Evolutionary conservation across 2,797 vertebrate species (phyloP).

Genomic region (Ammospiza maritima): DNA sequence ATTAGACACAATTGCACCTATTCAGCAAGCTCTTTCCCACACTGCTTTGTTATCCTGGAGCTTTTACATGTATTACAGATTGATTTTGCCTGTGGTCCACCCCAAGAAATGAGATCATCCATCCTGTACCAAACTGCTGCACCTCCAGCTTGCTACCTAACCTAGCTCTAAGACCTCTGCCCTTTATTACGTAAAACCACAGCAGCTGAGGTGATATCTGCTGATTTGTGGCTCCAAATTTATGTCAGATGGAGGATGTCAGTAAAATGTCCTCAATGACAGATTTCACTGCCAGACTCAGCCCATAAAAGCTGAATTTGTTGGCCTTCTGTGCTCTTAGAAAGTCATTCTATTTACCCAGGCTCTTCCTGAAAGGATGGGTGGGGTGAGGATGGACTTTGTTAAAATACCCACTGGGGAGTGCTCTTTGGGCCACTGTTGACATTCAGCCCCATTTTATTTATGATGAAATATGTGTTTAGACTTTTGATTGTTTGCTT

Average conservation of each 20-base stretch:
- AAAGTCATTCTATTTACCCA: constrained; percentile 22
- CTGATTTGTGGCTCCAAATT: neutral
- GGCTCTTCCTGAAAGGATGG: constrained; percentile 48
- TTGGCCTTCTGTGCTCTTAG: neutral
- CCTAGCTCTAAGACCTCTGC: neutral
- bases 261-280: neutral
- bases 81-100: neutral
- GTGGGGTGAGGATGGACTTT: neutral
- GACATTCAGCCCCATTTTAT: neutral
- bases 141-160: neutral
- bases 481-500: neutral
- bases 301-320: neutral
- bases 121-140: neutral
- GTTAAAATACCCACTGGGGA: neutral
- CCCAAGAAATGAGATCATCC: neutral
- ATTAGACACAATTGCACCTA: neutral
- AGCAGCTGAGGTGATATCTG: neutral
- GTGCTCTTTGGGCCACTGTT: neutral
- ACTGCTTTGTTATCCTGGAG: neutral
- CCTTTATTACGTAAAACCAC: neutral
- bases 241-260: neutral
- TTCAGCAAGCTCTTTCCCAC: neutral
- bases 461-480: neutral
- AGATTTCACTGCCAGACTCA: neutral
- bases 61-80: neutral